Conservation (phyloP, 2,888 invertebrate species). For the Ichneumon xanthorius region DNA sequence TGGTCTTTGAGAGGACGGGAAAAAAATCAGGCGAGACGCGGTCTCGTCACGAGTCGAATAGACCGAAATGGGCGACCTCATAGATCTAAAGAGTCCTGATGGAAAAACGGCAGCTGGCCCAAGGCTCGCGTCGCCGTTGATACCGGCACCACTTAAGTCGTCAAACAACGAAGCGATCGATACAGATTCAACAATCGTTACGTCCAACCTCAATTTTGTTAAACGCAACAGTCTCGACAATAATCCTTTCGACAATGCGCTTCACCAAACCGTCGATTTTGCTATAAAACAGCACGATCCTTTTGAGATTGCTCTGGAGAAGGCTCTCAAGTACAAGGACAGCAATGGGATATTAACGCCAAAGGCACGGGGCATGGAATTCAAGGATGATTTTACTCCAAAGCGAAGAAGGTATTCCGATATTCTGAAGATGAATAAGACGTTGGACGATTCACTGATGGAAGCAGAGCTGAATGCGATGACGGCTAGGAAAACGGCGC, state of each 20-base stretch:
- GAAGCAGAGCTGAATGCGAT: slow-evolving; percentile 27
- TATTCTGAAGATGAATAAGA: slow-evolving; percentile 76
- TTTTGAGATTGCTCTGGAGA: slow-evolving; percentile 78
- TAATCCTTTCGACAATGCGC: slow-evolving; percentile 81
- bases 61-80: slow-evolving; percentile 79
- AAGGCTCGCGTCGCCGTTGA: slow-evolving; percentile 79
- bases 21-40: neutral
- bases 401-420: slow-evolving; percentile 68
- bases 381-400: slow-evolving; percentile 70
- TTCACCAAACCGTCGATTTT: slow-evolving; percentile 78
- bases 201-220: slow-evolving; percentile 38
- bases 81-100: slow-evolving; percentile 79
- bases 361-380: slow-evolving; percentile 56
- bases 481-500: neutral
- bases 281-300: slow-evolving; percentile 80
- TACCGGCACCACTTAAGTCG: slow-evolving; percentile 73
- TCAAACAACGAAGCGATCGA: slow-evolving; percentile 35
- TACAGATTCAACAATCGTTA: slow-evolving; percentile 17
- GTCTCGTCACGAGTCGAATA: neutral
- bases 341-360: neutral
- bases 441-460: slow-evolving; percentile 71
- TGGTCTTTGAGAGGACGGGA: neutral
- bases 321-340: slow-evolving; percentile 70
- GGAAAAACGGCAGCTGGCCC: slow-evolving; percentile 62
- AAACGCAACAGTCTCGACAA: slow-evolving; percentile 77